Conservation (phyloP, 2,888 invertebrate genomes). For the Oligia fasciuncula region DNA sequence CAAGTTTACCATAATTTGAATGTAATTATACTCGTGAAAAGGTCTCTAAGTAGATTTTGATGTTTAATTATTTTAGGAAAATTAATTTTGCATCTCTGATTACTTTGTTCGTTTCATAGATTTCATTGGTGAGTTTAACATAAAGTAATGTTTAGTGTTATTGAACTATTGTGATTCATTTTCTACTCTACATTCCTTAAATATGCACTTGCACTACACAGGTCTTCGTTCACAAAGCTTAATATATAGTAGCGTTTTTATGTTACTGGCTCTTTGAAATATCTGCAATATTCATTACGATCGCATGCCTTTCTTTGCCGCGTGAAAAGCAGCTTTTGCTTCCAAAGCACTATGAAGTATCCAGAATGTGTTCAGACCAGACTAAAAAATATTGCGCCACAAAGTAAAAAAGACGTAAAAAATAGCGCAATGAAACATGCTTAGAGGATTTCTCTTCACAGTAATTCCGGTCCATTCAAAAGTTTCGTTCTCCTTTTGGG, state of each 20-base stretch:
- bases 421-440: constrained; percentile 64
- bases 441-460: constrained; percentile 58
- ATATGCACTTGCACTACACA: not conserved
- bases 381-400: constrained; percentile 69
- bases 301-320: constrained; percentile 64
- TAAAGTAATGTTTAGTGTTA: not conserved
- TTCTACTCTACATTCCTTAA: not conserved
- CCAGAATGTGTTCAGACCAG: constrained; percentile 61
- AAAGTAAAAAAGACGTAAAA: constrained; percentile 63
- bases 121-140: constrained; percentile 23
- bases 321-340: constrained; percentile 67
- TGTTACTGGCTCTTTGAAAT: constrained; percentile 36
- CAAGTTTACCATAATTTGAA: constrained; percentile 62
- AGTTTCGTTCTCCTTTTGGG: constrained; percentile 27
- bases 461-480: constrained; percentile 54
- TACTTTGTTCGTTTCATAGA: constrained; percentile 23
- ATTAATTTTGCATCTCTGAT: constrained; percentile 37
- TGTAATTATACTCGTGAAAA: constrained; percentile 63
- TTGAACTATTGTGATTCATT: not conserved
- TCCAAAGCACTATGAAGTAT: constrained; percentile 66
- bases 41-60: constrained; percentile 62
- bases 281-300: constrained; percentile 64
- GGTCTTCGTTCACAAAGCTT: not conserved
- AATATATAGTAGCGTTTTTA: not conserved
- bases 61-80: constrained; percentile 59